Evolutionary conservation across 2,113 vertebrate genomes (phyloP), one percentile per base, ranked within the genome.

Genomic region (Aix galericulata): DNA sequence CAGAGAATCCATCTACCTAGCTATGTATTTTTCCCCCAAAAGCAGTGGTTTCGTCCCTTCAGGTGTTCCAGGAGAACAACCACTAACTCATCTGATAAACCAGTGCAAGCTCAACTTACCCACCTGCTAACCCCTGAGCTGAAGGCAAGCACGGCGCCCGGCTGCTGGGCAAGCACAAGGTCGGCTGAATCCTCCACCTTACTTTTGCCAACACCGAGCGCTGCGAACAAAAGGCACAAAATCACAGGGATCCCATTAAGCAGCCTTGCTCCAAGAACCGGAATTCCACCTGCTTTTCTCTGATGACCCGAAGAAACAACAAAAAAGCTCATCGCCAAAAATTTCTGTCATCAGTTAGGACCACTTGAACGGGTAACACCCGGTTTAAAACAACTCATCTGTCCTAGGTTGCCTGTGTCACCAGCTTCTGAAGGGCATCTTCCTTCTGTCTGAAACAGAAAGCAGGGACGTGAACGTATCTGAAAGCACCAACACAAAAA

Each of bases 41-140:
- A 74, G 59, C 0, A 67, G 17, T 0, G 0, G 6, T 31, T 56
- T 11, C 27, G 4, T 25, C 6, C 18, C 67, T 58, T 31, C 64
- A 11, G 32, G 44, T 60, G 62, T 64, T 63, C 32, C 2, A 25
- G 58, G 55, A 48, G 32, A 32, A 6, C 4, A 16, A 73, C 22
- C 0, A 1, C 71, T 59, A 25, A n/a, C 11, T 8, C 44, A 7
- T 13, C 42, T 0, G 0, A 10, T 2, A 31, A 0, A 3, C 1
- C 0, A 0, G 5, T 2, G 4, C 66, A 29, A 62, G 40, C 79
- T 64, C 75, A 11, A 55, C 0, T 46, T 53, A 63, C 1, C 84
- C 10, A 2, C 0, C 6, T 7, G 59, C 82, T 46, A 25, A 48
- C 48, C 75, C 8, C 82, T 22, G 29, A 31, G 63, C 29, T 2